A percentile compares a stretch with the other conserved stretches of the same genome.
phyloP scores from a whole-genome alignment of 2,113 vertebrate genomes.

The Oxyruncus cristatus region DNA sequence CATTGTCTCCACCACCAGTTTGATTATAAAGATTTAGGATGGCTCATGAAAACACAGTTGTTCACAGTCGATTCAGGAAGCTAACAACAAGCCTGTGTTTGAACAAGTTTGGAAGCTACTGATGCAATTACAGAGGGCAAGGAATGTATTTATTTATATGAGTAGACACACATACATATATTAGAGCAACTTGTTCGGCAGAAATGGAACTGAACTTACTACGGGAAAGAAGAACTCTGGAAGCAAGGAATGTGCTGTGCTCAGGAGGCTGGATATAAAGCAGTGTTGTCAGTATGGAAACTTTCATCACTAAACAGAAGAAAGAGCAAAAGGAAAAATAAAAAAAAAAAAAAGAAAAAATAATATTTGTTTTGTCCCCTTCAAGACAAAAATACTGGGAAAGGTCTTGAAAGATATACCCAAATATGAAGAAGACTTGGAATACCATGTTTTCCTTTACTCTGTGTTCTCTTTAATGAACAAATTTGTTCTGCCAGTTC shows the following conservation, averaged over 20 bases:
- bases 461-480: background rate
- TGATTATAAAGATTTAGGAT: conserved; percentile 36
- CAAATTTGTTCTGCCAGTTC: background rate
- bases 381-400: background rate
- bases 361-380: background rate
- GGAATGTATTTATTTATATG: background rate
- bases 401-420: background rate
- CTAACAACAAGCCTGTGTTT: conserved; percentile 15
- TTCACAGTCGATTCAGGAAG: background rate
- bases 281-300: background rate
- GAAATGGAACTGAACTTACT: background rate
- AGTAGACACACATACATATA: background rate
- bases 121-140: background rate
- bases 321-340: background rate
- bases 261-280: background rate
- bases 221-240: background rate
- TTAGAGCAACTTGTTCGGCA: background rate
- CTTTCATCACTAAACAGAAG: background rate
- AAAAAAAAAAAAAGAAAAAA: background rate
- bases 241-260: background rate
- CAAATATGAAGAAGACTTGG: background rate
- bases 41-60: conserved; percentile 47
- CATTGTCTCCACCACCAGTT: background rate
- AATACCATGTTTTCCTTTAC: background rate
- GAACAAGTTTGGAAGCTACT: conserved; percentile 8